Base-by-base conservation (phyloP, 2,888 invertebrate genomes). In the Empis livida region DNA sequence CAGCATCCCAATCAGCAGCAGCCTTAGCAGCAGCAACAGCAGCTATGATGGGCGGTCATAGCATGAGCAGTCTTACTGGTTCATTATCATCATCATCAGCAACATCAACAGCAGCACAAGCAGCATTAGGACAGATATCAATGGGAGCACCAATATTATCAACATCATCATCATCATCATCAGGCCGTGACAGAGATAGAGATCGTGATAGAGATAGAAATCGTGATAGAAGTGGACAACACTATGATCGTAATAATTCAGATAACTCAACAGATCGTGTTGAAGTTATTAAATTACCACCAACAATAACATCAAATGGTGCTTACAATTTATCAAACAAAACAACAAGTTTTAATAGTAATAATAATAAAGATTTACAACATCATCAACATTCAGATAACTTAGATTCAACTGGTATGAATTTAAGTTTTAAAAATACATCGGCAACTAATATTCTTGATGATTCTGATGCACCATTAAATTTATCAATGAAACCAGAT, bases 251-350 rank as follows among this genome's bases (percentile, higher is more conserved):
- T 35, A 48, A 39, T 10, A 58, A 56, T 51, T 57, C 58, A 40
- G 59, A 59, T 52, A 53, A 57, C 17, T 62, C 62, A 27, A 57
- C 61, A 46, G 87, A 88, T 64, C 78, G 85, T 10, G 86, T 87
- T 46, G 88, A 89, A 64, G 85, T 88, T 58, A 87, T 88, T 58
- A 82, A 88, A 63, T 63, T 88, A 60, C 85, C 86, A 20, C 80
- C 81, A 55, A 80, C 82, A 45, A 73, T 76, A 59, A 72, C 73
- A 17, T 67, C 74, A 45, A 72, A 77, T 50, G 77, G 77, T 40
- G 68, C 67, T 13, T 68, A 67, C 52, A 69, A 69, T 57, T 55
- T 69, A 46, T 66, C 69, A 30, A 67, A 61, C 53, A 68, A 68
- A 54, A 61, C 59, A 49, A 66, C 65, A 53, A 67, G 66, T 48